These are phyloP conservation scores for Corythaixoides concolor DNA, from an alignment of 2,113 vertebrate species.

Conservation along the genomic window DNA sequence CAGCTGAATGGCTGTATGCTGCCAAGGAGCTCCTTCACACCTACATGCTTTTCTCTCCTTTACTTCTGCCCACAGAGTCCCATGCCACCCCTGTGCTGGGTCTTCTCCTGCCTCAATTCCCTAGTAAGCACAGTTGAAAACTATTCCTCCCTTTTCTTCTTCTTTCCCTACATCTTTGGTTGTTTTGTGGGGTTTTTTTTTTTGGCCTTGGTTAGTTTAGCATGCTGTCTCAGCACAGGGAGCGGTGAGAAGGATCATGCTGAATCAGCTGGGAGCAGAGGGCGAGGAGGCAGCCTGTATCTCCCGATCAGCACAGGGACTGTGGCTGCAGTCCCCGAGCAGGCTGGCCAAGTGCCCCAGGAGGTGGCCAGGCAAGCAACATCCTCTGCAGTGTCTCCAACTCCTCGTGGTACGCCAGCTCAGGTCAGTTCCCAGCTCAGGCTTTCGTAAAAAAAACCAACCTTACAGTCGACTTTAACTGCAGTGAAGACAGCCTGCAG, in stretches of 20 bases:
- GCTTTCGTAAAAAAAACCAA: neutral
- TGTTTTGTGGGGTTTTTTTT: no score
- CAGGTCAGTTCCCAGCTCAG: neutral
- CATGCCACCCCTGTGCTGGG: rapidly evolving
- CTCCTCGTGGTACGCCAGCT: neutral
- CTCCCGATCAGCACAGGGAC: neutral
- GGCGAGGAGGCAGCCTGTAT: neutral
- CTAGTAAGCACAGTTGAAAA: neutral
- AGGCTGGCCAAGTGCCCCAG: neutral
- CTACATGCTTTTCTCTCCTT: neutral
- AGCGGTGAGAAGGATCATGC: neutral
- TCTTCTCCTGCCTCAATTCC: neutral
- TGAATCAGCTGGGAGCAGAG: neutral
- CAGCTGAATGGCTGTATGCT: neutral
- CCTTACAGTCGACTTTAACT: neutral
- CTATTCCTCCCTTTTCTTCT: neutral
- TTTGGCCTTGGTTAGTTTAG: neutral
- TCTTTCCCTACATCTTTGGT: no score
- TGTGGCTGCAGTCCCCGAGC: neutral
- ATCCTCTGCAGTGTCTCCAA: neutral
- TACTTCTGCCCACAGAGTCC: neutral
- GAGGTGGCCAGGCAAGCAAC: neutral
- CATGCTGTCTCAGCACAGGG: neutral
- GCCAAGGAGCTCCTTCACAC: neutral
- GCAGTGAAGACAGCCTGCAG: neutral